These are phyloP conservation scores for Chlorospingus flavigularis DNA, from an alignment of 2,797 vertebrate species.

Conservation along the genomic window DNA sequence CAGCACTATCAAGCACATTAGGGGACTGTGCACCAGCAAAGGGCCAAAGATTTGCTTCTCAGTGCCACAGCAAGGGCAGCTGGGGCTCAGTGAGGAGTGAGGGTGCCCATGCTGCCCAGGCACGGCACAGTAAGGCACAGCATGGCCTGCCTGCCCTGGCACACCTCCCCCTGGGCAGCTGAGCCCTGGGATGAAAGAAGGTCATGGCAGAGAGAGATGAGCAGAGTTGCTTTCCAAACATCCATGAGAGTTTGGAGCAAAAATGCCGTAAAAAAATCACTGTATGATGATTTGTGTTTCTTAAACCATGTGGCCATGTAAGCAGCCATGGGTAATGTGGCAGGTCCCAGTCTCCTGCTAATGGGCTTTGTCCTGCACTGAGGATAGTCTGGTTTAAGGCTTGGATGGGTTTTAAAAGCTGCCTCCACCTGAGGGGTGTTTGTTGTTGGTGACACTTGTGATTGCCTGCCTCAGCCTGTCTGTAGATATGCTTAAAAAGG, in stretches of 20 bases:
- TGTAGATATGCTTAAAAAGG: neutral
- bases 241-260: neutral
- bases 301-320: rapidly evolving
- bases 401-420: neutral
- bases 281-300: neutral
- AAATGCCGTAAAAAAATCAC: neutral
- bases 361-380: rapidly evolving
- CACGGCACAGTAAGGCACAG: neutral
- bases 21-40: rapidly evolving
- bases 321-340: neutral
- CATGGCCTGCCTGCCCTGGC: neutral
- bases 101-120: rapidly evolving
- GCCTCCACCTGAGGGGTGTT: neutral
- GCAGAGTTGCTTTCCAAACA: neutral
- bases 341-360: neutral
- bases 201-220: neutral
- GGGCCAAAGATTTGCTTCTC: neutral
- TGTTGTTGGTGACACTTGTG: neutral
- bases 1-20: neutral
- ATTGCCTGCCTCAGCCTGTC: neutral
- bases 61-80: neutral
- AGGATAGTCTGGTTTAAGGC: neutral
- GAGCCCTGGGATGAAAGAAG: neutral
- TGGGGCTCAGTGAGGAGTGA: no score
- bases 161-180: neutral